Evolutionary conservation across 2,797 vertebrate genomes (phyloP).

Genomic region (Myoxocephalus aenaeus): DNA sequence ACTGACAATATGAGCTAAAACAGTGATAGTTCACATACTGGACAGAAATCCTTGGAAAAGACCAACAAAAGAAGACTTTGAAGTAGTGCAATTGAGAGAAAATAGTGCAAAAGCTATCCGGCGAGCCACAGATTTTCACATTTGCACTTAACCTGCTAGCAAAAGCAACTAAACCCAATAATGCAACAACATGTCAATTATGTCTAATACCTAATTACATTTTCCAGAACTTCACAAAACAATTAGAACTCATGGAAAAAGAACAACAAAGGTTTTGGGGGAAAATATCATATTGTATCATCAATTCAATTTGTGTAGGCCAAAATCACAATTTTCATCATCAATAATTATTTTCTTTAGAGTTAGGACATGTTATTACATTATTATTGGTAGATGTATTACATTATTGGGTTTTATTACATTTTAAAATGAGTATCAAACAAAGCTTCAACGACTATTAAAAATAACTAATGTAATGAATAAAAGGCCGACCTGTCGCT

Average conservation of each 20-base stretch:
- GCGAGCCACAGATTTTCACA: neutral
- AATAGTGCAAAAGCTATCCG: neutral
- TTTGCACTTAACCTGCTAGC: neutral
- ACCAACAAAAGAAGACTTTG: neutral
- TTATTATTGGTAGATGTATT: too few species aligned
- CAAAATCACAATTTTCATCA: too few species aligned
- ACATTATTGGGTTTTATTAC: too few species aligned
- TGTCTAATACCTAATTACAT: neutral
- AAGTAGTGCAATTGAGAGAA: neutral
- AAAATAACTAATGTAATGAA: neutral
- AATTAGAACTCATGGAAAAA: neutral
- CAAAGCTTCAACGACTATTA: neutral
- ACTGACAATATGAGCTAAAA: neutral
- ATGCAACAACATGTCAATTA: neutral
- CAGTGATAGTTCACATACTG: neutral
- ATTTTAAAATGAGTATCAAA: neutral
- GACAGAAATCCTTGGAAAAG: neutral
- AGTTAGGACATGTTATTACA: too few species aligned
- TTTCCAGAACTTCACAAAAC: neutral
- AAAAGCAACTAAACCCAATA: neutral
- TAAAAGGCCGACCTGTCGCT: conserved; percentile 77
- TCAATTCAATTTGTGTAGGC: too few species aligned
- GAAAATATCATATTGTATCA: too few species aligned
- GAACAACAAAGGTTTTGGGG: too few species aligned
- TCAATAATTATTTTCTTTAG: too few species aligned